Conservation (phyloP, 1,140 invertebrate species). For the Meloidogyne floridensis region DNA sequence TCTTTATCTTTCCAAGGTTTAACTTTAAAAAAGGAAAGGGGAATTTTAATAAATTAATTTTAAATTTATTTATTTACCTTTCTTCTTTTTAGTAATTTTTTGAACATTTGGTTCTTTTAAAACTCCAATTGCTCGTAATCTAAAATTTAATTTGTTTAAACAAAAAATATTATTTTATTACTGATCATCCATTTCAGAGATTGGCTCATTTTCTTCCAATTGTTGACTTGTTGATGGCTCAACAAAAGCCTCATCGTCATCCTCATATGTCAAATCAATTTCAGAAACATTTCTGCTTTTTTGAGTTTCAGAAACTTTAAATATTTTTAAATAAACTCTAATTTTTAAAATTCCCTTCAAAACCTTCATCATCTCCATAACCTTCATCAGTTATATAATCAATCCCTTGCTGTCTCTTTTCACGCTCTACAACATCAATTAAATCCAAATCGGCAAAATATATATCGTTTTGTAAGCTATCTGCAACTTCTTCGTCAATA, state of each 20-base stretch:
- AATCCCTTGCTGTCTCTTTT: slow-evolving; percentile 37
- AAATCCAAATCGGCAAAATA: slow-evolving; percentile 46
- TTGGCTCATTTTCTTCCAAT: not conserved
- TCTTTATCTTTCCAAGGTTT: slow-evolving; percentile 15
- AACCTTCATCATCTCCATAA: slow-evolving; percentile 18
- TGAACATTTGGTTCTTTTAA: not conserved
- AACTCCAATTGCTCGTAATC: not conserved
- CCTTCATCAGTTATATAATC: slow-evolving; percentile 36
- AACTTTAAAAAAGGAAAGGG: not conserved
- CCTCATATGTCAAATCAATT: not conserved
- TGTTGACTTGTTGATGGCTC: not conserved
- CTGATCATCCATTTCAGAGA: slow-evolving; percentile 33
- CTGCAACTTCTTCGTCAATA: slow-evolving; percentile 26
- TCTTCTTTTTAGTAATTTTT: not conserved
- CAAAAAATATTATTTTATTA: not conserved
- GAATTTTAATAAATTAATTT: not conserved
- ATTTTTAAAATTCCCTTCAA: slow-evolving; percentile 13
- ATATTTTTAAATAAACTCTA: not conserved
- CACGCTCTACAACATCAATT: slow-evolving; percentile 32
- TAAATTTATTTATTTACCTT: not conserved
- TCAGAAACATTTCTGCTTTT: not conserved
- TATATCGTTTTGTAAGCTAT: slow-evolving; percentile 26
- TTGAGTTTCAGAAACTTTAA: not conserved
- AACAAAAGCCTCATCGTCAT: not conserved
- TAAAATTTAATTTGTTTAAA: slow-evolving; percentile 8